Evolutionary conservation across 1,140 invertebrate genomes (phyloP).

Genomic region (Euglossa dilemma): DNA sequence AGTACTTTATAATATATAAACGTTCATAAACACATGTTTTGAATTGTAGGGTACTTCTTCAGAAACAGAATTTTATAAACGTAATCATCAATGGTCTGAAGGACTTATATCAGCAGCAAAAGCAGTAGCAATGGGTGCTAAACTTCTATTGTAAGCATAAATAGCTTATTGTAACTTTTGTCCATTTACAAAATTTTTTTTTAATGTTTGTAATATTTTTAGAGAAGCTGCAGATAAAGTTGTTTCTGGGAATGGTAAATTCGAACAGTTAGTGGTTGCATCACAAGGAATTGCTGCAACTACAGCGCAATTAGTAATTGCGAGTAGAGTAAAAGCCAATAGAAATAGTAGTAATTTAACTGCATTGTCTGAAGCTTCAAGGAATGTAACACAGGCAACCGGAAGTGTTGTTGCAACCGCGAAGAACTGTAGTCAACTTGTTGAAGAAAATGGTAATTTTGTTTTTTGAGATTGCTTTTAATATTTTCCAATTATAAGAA

Average conservation of each 20-base stretch:
- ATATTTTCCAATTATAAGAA: not conserved
- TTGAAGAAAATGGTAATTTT: conserved; percentile 90
- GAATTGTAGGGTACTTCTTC: conserved; percentile 87
- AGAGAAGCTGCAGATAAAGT: conserved; percentile 97
- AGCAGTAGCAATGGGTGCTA: conserved; percentile 97
- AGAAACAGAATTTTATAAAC: conserved; percentile 97
- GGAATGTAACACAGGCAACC: conserved; percentile 93
- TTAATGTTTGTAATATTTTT: conserved; percentile 53
- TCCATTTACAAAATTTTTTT: conserved; percentile 10
- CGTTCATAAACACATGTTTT: not conserved
- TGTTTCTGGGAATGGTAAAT: conserved; percentile 92
- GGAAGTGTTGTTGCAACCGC: conserved; percentile 96
- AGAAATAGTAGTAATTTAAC: conserved; percentile 90
- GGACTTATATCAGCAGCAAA: conserved; percentile 99
- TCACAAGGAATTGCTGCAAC: conserved; percentile 98
- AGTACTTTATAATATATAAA: not conserved
- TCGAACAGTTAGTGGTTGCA: conserved; percentile 97
- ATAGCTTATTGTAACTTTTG: conserved; percentile 1
- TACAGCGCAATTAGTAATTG: conserved; percentile 98
- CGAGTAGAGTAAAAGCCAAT: conserved; percentile 95
- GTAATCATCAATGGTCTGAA: conserved; percentile 99
- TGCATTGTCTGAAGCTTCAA: conserved; percentile 92
- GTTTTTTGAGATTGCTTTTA: not conserved
- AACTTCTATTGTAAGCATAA: conserved; percentile 92
- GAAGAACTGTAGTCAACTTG: conserved; percentile 92